phyloP scores from a whole-genome alignment of 2,888 invertebrate species.

The Phaonia tiefii region DNA sequence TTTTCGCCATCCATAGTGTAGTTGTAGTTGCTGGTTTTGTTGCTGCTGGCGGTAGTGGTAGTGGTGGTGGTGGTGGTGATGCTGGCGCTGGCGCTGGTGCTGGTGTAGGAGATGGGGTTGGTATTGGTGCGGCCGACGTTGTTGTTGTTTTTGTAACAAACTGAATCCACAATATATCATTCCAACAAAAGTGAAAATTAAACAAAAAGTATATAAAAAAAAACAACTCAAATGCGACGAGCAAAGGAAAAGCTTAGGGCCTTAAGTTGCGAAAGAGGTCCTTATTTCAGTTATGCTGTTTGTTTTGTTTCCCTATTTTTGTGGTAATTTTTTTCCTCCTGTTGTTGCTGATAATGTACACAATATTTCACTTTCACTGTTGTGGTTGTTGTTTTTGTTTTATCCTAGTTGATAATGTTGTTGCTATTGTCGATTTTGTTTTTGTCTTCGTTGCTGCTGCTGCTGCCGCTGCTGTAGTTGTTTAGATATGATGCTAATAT shows the following conservation, averaged over 20 bases:
- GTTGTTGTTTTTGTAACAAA: constrained; percentile 47
- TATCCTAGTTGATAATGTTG: not conserved
- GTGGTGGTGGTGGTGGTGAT: constrained; percentile 13
- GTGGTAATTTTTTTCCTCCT: not conserved
- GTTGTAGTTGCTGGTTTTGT: constrained; percentile 25
- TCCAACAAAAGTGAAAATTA: constrained; percentile 37
- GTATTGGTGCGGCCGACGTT: constrained; percentile 23
- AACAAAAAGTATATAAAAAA: not conserved
- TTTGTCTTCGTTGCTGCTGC: not conserved
- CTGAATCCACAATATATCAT: constrained; percentile 53
- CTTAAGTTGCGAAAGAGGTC: not conserved
- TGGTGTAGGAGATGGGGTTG: constrained; percentile 23
- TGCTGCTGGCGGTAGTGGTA: too few relatives aligned
- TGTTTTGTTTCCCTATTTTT: not conserved
- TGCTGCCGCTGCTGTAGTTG: not conserved
- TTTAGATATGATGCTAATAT: constrained; percentile 34
- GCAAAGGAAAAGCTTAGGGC: constrained; percentile 55
- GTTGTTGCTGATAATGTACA: constrained; percentile 10
- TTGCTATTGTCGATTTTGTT: not conserved
- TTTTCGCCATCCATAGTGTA: constrained; percentile 92
- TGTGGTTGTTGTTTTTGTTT: not conserved
- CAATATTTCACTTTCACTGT: constrained; percentile 16
- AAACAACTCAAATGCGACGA: not conserved
- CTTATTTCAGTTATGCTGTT: not conserved
- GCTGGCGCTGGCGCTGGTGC: constrained; percentile 86